Evolutionary conservation across 2,113 vertebrate species (phyloP), one percentile per base, ranked within the genome.

Genomic region (Anguilla japonica): DNA sequence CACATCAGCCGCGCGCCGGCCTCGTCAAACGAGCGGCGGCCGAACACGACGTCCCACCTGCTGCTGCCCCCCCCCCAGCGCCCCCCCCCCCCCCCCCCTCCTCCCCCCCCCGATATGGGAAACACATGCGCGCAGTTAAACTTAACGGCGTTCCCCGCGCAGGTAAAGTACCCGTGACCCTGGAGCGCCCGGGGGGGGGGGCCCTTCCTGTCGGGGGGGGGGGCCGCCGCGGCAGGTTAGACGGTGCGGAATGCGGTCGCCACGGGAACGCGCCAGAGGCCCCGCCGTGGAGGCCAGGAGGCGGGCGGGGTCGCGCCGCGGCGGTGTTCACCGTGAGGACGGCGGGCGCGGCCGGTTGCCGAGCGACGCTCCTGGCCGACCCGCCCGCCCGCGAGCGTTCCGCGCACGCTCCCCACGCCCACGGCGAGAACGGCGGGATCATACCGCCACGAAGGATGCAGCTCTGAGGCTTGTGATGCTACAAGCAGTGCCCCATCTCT

Each of bases 41-140:
- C 26, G 81, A 53, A 63, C 85, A 82, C 67, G 80, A 41, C 75
- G 50, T 56, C 82, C 81, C 86, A 86, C 88, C 86, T 88, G 85
- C 85, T 88, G 86, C 86, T 84, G 8, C 81, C 2, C 43, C 46
- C 2, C 43, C 46, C 87, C 80, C 41, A 13, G 60, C 20, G 22
- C 80, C 71, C 34, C 57, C 15, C 39, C 34, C 20, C 9, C 80
- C 71, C 34, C 57, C 15, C 39, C 34, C 34, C 34, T 13, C 46
- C 20, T 15, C 80, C 71, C 34, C 57, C 15, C 39, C 34, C 34
- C 34, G 34, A 86, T 88, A 90, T 80, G 75, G 87, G 86, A 84
- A 89, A 71, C 90, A 91, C 87, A 87, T 91, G 90, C 83, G 16
- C 34, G 84, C 89, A 87, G 84, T 91, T 89, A 91, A 90, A 85